Evolutionary conservation across 2,888 invertebrate genomes (phyloP), one percentile per base, ranked within the genome.

Genomic region (Thereva nobilitata): DNA sequence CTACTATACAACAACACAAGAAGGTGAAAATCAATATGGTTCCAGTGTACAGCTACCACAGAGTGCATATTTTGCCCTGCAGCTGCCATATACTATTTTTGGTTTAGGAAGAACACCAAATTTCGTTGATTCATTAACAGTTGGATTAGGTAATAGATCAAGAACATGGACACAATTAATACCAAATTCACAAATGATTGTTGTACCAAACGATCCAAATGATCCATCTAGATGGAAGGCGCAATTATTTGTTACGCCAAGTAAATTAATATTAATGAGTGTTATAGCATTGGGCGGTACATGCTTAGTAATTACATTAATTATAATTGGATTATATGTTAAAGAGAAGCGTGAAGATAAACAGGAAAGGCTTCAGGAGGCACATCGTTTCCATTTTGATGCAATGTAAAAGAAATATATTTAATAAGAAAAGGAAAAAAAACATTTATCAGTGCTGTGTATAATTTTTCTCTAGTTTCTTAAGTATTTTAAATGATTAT

Each of bases 71-170:
- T 91, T 92, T 78, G 88, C 95, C 2, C 84, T 99, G n/a, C 95
- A 96, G 79, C 82, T 97, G 66, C 98, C 99, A 0, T 99, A 95
- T 79, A 91, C 92, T 0, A 91, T 96, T 71, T 98, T 99, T 81
- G 99, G 99, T 2, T 84, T 99, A n/a, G 99, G 98, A 3, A 87
- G 96, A 68, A 96, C 96, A 44, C 97, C 98, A 1, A 99, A 99
- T 82, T 99, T 98, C 82, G 93, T 99, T 0, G 97, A 98, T 76
- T 87, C 86, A 8, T 82, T 98, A 42, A 88, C 87, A 65, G 93
- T 96, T 2, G 93, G 94, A 6, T 80, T 91, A 56, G 87, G 86
- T n/a, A 86, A 86, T 66, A 84, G 84, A 74, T 87, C 84, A 0
- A 87, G 87, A 72, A 87, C 87, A 67, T 97, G 94, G 92, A 89